These are phyloP conservation scores for Rhinichthys osculus DNA, from an alignment of 2,797 vertebrate species.

Conservation along the genomic window DNA sequence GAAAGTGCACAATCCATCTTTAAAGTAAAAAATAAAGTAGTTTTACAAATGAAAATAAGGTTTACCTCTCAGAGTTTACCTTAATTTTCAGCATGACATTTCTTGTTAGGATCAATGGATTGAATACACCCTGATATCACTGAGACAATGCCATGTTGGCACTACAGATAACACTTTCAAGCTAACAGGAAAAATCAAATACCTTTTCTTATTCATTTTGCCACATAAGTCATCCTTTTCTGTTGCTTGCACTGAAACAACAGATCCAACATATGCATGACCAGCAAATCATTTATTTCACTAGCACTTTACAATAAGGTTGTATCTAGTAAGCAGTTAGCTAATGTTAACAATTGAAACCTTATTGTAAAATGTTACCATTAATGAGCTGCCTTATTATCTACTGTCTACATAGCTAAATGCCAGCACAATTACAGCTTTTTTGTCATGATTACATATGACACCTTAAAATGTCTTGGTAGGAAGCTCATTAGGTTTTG, in stretches of 20 bases:
- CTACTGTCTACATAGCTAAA: background rate
- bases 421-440: background rate
- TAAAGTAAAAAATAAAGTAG: background rate
- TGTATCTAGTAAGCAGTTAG: background rate
- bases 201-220: background rate
- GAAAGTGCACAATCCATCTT: constrained; percentile 16
- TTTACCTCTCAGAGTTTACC: background rate
- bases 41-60: background rate
- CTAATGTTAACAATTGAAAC: background rate
- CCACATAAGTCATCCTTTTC: constrained; percentile 8
- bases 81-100: background rate
- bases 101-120: background rate
- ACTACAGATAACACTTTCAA: constrained; percentile 8
- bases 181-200: background rate
- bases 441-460: background rate
- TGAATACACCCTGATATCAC: background rate
- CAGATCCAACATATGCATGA: background rate
- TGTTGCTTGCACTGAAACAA: background rate
- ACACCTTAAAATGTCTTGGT: background rate
- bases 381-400: background rate
- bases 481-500: constrained; percentile 24
- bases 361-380: background rate
- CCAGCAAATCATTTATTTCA: background rate
- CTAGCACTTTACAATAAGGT: background rate
- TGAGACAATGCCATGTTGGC: constrained; percentile 16